A percentile compares a stretch with the other conserved stretches of the same genome.
Evolutionary conservation across 2,888 invertebrate genomes (phyloP).

Genomic region (Nemotelus pantherinus): DNA sequence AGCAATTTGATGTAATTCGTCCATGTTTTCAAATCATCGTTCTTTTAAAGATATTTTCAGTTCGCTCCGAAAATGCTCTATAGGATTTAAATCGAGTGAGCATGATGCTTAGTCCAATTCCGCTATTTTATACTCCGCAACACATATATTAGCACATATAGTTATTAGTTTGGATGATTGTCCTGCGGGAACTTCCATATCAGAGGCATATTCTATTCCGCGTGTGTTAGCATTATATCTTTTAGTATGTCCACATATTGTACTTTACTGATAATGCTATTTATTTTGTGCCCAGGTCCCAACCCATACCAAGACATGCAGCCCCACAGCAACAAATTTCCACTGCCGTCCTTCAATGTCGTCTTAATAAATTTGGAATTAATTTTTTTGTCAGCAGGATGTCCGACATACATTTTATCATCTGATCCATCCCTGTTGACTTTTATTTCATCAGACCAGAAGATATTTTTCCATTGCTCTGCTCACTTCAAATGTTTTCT

Average conservation of each 20-base stretch:
- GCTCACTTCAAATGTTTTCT: constrained; percentile 9
- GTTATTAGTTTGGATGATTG: background rate
- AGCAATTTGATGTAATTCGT: background rate
- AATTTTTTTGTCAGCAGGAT: too few relatives aligned
- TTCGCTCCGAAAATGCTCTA: background rate
- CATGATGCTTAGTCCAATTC: background rate
- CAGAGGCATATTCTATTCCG: background rate
- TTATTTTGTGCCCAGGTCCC: constrained; percentile 1
- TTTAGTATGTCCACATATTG: constrained; percentile 16
- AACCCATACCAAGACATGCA: too few relatives aligned
- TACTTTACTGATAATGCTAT: background rate
- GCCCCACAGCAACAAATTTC: constrained; percentile 6
- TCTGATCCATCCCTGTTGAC: too few relatives aligned
- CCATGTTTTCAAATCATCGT: background rate
- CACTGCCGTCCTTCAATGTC: too few relatives aligned
- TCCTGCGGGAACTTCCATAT: constrained; percentile 5
- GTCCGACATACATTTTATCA: too few relatives aligned
- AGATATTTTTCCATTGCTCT: too few relatives aligned
- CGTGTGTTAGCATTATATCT: constrained; percentile 13
- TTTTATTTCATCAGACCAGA: too few relatives aligned
- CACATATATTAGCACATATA: too few relatives aligned
- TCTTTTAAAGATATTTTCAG: background rate
- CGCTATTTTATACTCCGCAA: background rate
- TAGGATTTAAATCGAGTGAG: background rate
- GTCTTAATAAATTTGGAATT: too few relatives aligned